A percentile compares a stretch with the other conserved stretches of the same genome.
Evolutionary conservation across 2,113 vertebrate species (phyloP).

Genomic region (Rousettus leschenaultii): DNA sequence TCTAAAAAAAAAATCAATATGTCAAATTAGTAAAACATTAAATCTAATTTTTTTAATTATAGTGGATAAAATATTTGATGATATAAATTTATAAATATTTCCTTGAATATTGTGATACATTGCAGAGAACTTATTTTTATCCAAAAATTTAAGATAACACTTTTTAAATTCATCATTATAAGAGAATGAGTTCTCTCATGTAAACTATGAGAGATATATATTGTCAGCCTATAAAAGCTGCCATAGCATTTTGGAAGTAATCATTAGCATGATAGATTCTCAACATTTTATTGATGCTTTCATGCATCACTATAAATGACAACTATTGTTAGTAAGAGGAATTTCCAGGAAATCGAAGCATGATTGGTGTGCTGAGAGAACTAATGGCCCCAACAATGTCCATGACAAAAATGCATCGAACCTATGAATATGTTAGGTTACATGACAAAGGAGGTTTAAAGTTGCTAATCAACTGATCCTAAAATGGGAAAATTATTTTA

Average conservation of each 20-base stretch:
- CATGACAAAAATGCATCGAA: background rate
- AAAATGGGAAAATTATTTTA: background rate
- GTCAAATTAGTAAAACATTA: background rate
- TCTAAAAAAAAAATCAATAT: background rate
- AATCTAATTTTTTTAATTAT: background rate
- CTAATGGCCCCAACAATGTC: background rate
- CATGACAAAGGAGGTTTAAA: background rate
- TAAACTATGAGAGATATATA: background rate
- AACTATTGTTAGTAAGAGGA: background rate
- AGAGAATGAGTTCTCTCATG: background rate
- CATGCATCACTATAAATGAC: background rate
- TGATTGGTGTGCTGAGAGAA: background rate
- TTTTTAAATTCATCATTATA: background rate
- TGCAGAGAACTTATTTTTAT: background rate
- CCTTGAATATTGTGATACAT: background rate
- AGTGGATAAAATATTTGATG: background rate
- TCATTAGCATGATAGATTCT: background rate
- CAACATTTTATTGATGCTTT: background rate
- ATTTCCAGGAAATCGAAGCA: background rate
- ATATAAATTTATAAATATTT: background rate
- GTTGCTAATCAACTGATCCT: background rate
- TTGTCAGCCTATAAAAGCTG: background rate
- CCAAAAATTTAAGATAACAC: background rate
- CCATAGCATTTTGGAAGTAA: background rate
- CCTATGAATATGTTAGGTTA: background rate